Percentiles rank a stretch among this genome's conserved stretches.
These are phyloP conservation scores for Lycophotia porphyrea DNA, from an alignment of 2,888 invertebrate species.

Conservation along the genomic window DNA sequence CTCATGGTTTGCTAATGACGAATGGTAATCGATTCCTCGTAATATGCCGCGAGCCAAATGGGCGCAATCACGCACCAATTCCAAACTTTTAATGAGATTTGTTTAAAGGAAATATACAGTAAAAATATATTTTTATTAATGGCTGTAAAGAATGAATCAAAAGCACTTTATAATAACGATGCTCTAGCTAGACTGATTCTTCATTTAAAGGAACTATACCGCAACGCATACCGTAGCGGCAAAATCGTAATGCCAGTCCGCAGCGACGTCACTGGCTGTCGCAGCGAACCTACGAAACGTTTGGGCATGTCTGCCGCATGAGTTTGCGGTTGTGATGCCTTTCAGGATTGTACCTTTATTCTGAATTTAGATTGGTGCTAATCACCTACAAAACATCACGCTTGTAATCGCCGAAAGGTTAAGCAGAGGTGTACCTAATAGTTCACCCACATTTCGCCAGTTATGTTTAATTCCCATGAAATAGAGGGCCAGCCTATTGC, in stretches of 20 bases:
- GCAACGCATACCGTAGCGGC: background rate
- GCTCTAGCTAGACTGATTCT: background rate
- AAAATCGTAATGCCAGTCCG: background rate
- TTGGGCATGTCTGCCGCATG: background rate
- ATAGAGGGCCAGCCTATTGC: background rate
- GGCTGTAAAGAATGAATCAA: background rate
- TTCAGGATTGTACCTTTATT: background rate
- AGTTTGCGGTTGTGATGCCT: background rate
- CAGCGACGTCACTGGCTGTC: background rate
- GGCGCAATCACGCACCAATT: slow-evolving; percentile 35
- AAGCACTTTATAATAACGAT: background rate
- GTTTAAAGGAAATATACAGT: background rate
- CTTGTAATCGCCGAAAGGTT: background rate
- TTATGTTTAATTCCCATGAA: background rate
- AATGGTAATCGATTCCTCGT: slow-evolving; percentile 41
- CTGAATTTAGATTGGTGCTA: background rate
- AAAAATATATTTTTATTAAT: background rate
- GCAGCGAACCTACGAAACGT: background rate
- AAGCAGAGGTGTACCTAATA: background rate
- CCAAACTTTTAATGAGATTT: background rate
- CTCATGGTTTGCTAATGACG: slow-evolving; percentile 47
- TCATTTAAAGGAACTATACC: background rate
- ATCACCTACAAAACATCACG: background rate
- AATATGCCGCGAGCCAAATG: slow-evolving; percentile 20
- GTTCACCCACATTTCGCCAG: background rate